These are phyloP conservation scores for Apis mellifera DNA, from an alignment of 1,140 invertebrate genomes.

Conservation along the genomic window DNA sequence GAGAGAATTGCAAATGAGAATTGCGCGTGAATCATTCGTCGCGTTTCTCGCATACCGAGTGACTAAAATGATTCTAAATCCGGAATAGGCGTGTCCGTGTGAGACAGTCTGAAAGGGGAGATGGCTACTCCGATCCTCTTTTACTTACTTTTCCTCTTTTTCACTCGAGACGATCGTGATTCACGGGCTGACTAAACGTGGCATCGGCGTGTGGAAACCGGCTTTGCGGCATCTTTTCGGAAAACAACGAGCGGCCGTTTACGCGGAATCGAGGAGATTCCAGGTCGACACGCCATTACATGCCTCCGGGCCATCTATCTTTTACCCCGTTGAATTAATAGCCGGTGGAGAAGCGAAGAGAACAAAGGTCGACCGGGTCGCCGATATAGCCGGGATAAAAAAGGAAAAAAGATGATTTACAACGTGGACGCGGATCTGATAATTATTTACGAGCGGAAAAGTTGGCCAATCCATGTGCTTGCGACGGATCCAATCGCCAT, in stretches of 20 bases:
- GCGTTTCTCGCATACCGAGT: not conserved
- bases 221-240: not conserved
- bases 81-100: constrained; percentile 23
- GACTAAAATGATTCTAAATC: constrained; percentile 32
- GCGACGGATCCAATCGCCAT: no score
- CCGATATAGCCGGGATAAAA: not conserved
- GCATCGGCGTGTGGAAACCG: not conserved
- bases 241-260: not conserved
- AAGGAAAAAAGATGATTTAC: not conserved
- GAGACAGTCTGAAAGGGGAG: not conserved
- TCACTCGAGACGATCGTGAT: constrained; percentile 12
- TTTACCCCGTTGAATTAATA: not conserved
- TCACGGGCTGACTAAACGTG: constrained; percentile 33
- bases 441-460: not conserved
- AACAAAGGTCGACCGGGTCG: not conserved
- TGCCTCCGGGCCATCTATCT: not conserved
- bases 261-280: constrained; percentile 22
- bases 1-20: not conserved
- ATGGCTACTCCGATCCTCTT: not conserved
- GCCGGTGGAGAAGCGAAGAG: not conserved
- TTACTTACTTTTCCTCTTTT: not conserved
- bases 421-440: not conserved
- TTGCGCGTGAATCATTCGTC: not conserved
- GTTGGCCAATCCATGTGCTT: no score
- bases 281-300: not conserved